These are phyloP conservation scores for Drosophila bunnanda DNA, from an alignment of 2,888 invertebrate species.

Conservation along the genomic window DNA sequence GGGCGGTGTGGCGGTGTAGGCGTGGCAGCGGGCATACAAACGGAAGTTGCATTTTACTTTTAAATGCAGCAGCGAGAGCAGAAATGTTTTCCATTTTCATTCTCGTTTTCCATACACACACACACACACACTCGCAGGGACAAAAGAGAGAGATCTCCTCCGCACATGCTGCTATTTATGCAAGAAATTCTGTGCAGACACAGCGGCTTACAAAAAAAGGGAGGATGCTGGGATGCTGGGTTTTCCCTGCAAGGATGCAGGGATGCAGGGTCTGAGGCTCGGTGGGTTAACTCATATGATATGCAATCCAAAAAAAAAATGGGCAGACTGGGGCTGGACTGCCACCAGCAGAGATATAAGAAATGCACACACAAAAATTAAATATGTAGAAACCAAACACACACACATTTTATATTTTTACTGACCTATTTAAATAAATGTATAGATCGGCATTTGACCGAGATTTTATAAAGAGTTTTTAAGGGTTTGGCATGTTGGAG, in stretches of 20 bases:
- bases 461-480: background rate
- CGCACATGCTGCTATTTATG: constrained; percentile 67
- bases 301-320: constrained; percentile 43
- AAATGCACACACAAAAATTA: constrained; percentile 24
- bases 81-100: constrained; percentile 36
- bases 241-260: too few species aligned
- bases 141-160: constrained; percentile 37
- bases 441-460: background rate
- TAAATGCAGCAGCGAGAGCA: constrained; percentile 48
- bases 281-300: constrained; percentile 57
- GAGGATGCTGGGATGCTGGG: background rate
- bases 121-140: constrained; percentile 1
- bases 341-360: constrained; percentile 31
- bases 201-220: constrained; percentile 51
- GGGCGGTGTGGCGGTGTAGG: background rate
- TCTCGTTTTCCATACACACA: constrained; percentile 9
- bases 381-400: constrained; percentile 3
- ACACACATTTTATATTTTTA: background rate
- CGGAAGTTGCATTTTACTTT: constrained; percentile 61
- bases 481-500: background rate
- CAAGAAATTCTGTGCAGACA: constrained; percentile 65
- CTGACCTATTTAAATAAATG: constrained; percentile 8
- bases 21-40: constrained; percentile 11
- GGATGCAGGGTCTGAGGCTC: background rate
- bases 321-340: constrained; percentile 17